Percentiles rank a stretch among this genome's conserved stretches.
Evolutionary conservation across 1,140 invertebrate genomes (phyloP).

Genomic region (Papilio polyxenes): DNA sequence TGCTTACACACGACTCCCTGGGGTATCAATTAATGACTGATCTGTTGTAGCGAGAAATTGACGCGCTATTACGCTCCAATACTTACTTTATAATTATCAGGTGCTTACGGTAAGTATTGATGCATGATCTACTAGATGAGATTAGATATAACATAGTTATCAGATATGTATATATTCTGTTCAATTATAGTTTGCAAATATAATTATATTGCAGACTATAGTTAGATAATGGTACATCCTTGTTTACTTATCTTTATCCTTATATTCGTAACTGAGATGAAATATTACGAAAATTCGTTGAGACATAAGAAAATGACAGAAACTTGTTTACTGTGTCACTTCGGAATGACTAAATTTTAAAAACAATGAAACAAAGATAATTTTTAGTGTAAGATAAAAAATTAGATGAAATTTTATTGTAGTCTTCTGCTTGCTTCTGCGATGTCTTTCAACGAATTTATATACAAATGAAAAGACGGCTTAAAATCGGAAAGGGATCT

Average conservation of each 20-base stretch:
- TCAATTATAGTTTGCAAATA: neutral
- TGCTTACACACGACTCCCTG: neutral
- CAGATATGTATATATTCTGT: neutral
- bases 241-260: neutral
- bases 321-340: too few relatives aligned
- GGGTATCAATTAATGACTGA: constrained; percentile 8
- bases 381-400: neutral
- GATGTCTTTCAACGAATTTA: constrained; percentile 31
- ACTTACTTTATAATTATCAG: neutral
- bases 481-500: constrained; percentile 40
- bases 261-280: too few relatives aligned
- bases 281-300: too few relatives aligned
- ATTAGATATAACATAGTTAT: neutral
- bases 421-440: neutral
- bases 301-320: too few relatives aligned
- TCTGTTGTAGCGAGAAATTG: neutral
- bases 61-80: neutral
- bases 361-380: neutral
- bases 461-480: constrained; percentile 38
- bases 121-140: neutral
- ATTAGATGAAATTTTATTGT: neutral
- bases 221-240: neutral
- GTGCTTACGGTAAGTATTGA: neutral
- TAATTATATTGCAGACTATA: neutral
- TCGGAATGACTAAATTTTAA: neutral